Base-by-base conservation (phyloP, 35 echinoderm and acorn worm genomes). In the Holothuria glaberrima region DNA sequence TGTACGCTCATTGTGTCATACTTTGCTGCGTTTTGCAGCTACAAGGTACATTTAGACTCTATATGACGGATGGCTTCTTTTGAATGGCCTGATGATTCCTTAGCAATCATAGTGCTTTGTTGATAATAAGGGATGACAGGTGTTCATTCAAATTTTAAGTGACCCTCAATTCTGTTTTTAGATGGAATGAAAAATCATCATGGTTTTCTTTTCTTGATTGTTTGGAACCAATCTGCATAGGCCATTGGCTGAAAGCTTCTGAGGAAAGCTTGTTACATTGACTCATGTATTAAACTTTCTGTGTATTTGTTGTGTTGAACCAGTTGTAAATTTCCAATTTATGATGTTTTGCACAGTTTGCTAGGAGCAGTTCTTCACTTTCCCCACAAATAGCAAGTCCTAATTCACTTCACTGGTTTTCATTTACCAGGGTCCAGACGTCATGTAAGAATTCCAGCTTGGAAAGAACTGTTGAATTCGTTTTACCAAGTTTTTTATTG, bases 21-120 rank as follows among this genome's bases (percentile, higher is more conserved):
- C 60, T 27, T 64, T 64, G 60, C 60, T 64, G 60, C 60, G 60
- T 27, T 64, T 64, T 64, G 60, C 60, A 27, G 60, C 60, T 64
- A 64, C 60, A 4, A 27, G 60, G 60, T 64, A 64, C 12, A 4
- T 64, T 64, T 64, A 2, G 2, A 20, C 19, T 27, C 2, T 12
- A 64, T 27, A 5, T 27, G 19, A 64, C 2, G 13, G 60, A 64
- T 2, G 60, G 60, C 60, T 64, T 64, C 19, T 64, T 64, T 64
- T 64, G 60, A 64, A 64, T 27, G 26, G 60, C 60, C 60, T 64
- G 60, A 27, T 64, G 2, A 64, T 64, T 64, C 12, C 60, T 64
- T 12, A 64, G 60, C 60, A 64, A 27, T 27, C 12, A 4, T 64
- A 64, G 60, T 64, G 60, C 60, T 64, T 64, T 12, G 60, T 64